Evolutionary conservation across 2,113 vertebrate species (phyloP).

Genomic region (Butorides virescens): DNA sequence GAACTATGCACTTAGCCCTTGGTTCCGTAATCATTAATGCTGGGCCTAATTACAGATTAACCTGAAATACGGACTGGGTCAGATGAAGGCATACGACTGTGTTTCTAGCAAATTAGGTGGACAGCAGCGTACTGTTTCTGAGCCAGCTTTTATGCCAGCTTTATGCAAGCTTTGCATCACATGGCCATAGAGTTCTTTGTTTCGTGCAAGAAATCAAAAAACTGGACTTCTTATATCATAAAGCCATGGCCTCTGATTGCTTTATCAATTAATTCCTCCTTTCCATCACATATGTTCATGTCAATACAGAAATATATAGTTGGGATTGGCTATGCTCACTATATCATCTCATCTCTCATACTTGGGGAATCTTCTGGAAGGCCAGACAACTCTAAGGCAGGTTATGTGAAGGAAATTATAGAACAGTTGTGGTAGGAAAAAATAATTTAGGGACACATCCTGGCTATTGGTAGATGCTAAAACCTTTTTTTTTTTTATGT

Average conservation of each 20-base stretch:
- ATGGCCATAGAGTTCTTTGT: neutral
- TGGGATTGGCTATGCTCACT: neutral
- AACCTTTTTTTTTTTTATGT: neutral
- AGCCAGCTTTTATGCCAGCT: neutral
- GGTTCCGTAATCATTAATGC: neutral
- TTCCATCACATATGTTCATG: neutral
- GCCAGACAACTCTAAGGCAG: neutral
- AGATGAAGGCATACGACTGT: neutral
- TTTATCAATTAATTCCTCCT: neutral
- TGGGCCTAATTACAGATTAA: slow-evolving; percentile 46
- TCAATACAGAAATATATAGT: neutral
- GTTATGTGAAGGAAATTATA: neutral
- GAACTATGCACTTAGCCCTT: slow-evolving; percentile 19
- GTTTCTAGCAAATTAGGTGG: neutral
- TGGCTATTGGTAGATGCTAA: neutral
- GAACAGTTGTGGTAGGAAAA: neutral
- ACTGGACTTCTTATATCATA: neutral
- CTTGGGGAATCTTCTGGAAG: neutral
- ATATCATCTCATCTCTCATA: neutral
- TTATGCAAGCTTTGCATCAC: neutral
- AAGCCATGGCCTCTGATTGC: neutral
- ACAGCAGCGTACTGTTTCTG: neutral
- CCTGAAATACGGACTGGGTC: neutral
- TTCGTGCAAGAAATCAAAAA: neutral
- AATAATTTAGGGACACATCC: neutral